Evolutionary conservation across 1,140 invertebrate species (phyloP).

Genomic region (Drosophila nasuta): DNA sequence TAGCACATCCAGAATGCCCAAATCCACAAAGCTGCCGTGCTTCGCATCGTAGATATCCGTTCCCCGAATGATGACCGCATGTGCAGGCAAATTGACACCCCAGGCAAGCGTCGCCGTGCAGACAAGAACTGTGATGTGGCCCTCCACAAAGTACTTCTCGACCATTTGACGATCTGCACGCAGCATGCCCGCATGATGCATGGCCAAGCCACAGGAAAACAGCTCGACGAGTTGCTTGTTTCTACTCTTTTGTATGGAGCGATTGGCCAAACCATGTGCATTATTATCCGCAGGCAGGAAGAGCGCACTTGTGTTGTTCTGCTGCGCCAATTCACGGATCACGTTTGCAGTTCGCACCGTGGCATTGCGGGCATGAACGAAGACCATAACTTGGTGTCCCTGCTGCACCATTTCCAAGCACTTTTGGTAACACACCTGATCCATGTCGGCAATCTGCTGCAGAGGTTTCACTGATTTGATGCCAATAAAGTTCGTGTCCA

Average conservation of each 20-base stretch:
- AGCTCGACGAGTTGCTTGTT: constrained; percentile 93
- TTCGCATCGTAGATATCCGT: constrained; percentile 99
- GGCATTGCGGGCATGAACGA: constrained; percentile 98
- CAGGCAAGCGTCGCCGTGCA: constrained; percentile 99
- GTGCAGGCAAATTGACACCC: constrained; percentile 99
- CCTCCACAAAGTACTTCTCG: constrained; percentile 95
- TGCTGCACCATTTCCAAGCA: constrained; percentile 93
- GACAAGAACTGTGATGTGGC: constrained; percentile 96
- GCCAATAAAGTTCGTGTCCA: constrained; percentile 96
- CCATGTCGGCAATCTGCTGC: constrained; percentile 94
- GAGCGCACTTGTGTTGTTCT: constrained; percentile 89
- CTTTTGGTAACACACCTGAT: constrained; percentile 97
- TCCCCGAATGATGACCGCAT: constrained; percentile 97
- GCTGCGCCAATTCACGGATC: constrained; percentile 91
- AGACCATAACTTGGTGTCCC: constrained; percentile 99
- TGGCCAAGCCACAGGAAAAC: constrained; percentile 94
- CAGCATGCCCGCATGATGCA: constrained; percentile 96
- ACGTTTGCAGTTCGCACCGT: constrained; percentile 94
- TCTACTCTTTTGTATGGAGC: constrained; percentile 89
- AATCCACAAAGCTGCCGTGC: constrained; percentile 96
- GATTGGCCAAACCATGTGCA: constrained; percentile 87
- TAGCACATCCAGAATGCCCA: constrained; percentile 98
- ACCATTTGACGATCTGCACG: constrained; percentile 88
- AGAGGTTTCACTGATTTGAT: constrained; percentile 92
- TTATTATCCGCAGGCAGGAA: constrained; percentile 88